Conservation (phyloP, 92 coral and sea anemone genomes). For the Palythoa heliodiscus region DNA sequence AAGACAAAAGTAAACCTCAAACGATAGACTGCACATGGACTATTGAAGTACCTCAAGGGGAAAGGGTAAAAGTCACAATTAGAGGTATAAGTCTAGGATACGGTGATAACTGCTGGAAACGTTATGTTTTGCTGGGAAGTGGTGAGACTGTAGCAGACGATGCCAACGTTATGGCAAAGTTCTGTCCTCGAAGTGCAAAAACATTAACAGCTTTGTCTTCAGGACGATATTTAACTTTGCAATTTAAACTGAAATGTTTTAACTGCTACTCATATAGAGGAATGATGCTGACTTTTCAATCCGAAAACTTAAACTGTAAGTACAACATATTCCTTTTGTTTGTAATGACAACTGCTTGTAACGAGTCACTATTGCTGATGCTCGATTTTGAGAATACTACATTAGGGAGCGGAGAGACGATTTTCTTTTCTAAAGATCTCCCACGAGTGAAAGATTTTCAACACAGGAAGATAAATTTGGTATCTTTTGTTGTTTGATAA, state of each 20-base stretch:
- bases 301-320: background rate
- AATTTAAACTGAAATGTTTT: background rate
- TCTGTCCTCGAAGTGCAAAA: background rate
- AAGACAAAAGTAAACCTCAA: background rate
- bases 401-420: no score
- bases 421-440: no score
- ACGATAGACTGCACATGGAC: slow-evolving; percentile 10
- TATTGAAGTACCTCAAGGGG: slow-evolving; percentile 18
- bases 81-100: background rate
- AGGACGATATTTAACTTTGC: slow-evolving; percentile 16
- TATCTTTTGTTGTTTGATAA: no score
- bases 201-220: background rate
- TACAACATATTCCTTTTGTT: background rate
- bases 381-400: no score
- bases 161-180: slow-evolving; percentile 7
- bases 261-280: background rate
- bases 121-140: slow-evolving; percentile 8
- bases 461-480: no score
- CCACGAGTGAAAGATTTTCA: no score
- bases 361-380: no score
- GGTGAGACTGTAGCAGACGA: slow-evolving; percentile 23
- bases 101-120: background rate
- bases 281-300: slow-evolving; percentile 5
- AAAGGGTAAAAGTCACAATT: background rate
- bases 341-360: background rate